Base-by-base conservation (phyloP, 2,888 invertebrate species). In the Heliconius ismenius region DNA sequence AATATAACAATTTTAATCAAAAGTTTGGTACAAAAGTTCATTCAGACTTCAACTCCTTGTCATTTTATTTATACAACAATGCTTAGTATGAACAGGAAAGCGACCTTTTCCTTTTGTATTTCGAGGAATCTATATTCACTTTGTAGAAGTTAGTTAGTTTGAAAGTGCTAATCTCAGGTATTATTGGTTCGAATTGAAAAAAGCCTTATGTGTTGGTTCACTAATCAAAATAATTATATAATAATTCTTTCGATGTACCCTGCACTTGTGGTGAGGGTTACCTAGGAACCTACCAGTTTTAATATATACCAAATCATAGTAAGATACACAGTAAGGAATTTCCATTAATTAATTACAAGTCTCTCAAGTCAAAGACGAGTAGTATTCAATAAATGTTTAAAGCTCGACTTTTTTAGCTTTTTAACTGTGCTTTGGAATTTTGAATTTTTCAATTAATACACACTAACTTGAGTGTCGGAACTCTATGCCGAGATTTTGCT, bases 1-100 rank as follows among this genome's bases (percentile, higher is more conserved):
- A 24, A 69, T 54, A 69, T 2, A 54, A 70, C 70, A 70, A 58
- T 70, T 70, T 70, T 58, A 70, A 58, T 58, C n/a, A 70, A 70
- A 58, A 70, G 21, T 70, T 58, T 70, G 7, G 24, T n/a, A 15
- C 15, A 32, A 32, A 58, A 32, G 32, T 32, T 69, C 54, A 32
- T 58, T n/a, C 70, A 70, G n/a, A 28, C 1, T 70, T 58, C n/a
- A n/a, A 15, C n/a, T 70, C n/a, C 28, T 54, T 54, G 32, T 54
- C 28, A 69, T 21, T 54, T 54, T n/a, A 21, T 32, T 21, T n/a
- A 32, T 54, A 13, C 11, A 6, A 21, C n/a, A 54, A 32, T 32
- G 32, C 69, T 69, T 54, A 26, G 32, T 58, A 32, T 69, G 21
- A 54, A 69, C 54, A 54, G 13, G 69, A 28, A 28, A n/a, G 21